These are phyloP conservation scores for Euwallacea fornicatus DNA, from an alignment of 1,140 invertebrate genomes.

Conservation along the genomic window DNA sequence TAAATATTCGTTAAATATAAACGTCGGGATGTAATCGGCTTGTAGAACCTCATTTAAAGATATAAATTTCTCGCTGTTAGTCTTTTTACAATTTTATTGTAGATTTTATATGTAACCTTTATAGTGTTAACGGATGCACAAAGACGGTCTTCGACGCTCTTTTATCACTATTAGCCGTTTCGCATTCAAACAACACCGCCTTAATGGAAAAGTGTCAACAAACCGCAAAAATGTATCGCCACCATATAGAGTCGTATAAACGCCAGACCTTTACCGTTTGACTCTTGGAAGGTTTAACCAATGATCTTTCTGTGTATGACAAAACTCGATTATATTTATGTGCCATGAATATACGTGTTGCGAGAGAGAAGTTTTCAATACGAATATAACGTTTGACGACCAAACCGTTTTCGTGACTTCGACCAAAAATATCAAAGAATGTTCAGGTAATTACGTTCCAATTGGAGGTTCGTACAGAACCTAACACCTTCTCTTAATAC, in stretches of 20 bases:
- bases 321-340: too few relatives aligned
- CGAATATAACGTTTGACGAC: too few relatives aligned
- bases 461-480: too few relatives aligned
- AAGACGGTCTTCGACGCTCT: constrained; percentile 10
- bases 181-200: constrained; percentile 10
- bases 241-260: neutral
- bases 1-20: constrained; percentile 13
- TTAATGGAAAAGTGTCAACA: constrained; percentile 3
- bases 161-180: constrained; percentile 13
- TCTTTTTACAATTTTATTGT: constrained; percentile 17
- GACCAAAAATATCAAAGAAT: too few relatives aligned
- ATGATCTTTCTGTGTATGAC: neutral
- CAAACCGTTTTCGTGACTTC: too few relatives aligned
- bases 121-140: constrained; percentile 19
- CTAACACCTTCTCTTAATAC: too few relatives aligned
- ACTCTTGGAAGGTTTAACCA: neutral
- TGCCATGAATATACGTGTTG: too few relatives aligned
- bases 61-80: constrained; percentile 18
- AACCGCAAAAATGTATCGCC: neutral
- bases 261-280: neutral
- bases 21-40: neutral
- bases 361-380: too few relatives aligned
- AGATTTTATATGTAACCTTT: constrained; percentile 21
- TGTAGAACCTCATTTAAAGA: constrained; percentile 17
- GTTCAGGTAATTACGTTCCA: too few relatives aligned